Base-by-base conservation (phyloP, 2,888 invertebrate genomes). In the Lithodes maja region DNA sequence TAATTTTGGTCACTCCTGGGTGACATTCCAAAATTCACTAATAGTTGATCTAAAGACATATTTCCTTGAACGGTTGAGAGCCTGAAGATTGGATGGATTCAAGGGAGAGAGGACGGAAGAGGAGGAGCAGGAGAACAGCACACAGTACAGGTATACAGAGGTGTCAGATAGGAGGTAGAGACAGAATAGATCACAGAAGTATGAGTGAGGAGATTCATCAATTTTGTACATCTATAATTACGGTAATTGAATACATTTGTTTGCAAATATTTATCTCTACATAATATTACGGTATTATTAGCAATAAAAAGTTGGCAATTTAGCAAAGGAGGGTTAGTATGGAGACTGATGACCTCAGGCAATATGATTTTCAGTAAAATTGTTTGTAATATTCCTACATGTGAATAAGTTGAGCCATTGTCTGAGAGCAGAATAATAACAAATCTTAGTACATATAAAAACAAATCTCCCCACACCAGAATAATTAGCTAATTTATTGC, bases 141-240 rank as follows among this genome's bases (percentile, higher is more conserved):
- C 12, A 61, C 61, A 61, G 61, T 61, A 12, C 5, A 33, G 33
- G 12, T 61, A 7, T 7, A 61, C 5, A 12, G 12, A 61, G 61
- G 61, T 5, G 12, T 12, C 61, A 61, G 61, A 61, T 5, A 61
- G 61, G 12, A 61, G 61, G 61, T 7, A 61, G 12, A 7, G 61
- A 33, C 33, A 33, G 33, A 33, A 61, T 15, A 5, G 17, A 12
- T 71, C 17, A 71, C 17, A 71, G 71, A 5, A 71, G 17, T n/a
- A 71, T n/a, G 71, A 80, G 86, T 79, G 83, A 83, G 83, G 87
- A 87, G 83, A 83, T 83, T 87, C 83, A 79, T 61, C 17, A 17
- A 61, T 83, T 77, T 77, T 85, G 52, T 78, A 54, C 52, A 17
- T 77, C 50, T 33, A 33, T 33, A 33, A 49, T 49, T 68, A 12